Base-by-base conservation (phyloP, 2,888 invertebrate species). In the Torymus tubicola region DNA sequence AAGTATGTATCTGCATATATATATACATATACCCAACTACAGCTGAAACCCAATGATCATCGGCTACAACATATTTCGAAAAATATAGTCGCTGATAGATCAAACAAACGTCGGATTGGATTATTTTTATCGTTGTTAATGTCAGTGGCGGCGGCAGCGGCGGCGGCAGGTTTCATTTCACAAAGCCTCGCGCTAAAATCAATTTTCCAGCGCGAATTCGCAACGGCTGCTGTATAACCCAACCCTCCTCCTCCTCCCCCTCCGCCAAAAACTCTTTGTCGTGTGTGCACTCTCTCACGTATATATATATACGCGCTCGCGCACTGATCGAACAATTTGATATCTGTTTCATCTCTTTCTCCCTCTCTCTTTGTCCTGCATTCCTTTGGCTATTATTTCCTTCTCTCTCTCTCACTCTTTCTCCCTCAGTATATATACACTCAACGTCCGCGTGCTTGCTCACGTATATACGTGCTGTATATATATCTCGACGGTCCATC, bases 71-170 rank as follows among this genome's bases (percentile, higher is more conserved):
- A 78, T 71, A 72, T 72, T 67, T 68, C 73, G 80, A 76, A 82
- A 82, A 79, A 81, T 75, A 63, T 74, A 86, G 86, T 83, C 85
- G 85, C 85, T 86, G 88, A 87, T 89, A 87, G 88, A 89, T 89
- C 89, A 89, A 89, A 89, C 89, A 88, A 89, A 89, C 87, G 88
- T 88, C 84, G 87, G 86, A 89, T 89, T 87, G 87, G 86, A 89
- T 89, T 89, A 89, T 90, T 89, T 90, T 89, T 88, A 88, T 88
- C 88, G 87, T 87, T 87, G 88, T 88, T 89, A 89, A 89, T 89
- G 88, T 87, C 86, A 85, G 78, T 85, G 85, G 87, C 85, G 85
- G 42, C 42, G 8, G 78, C 85, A 85, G 87, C 85, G 85, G 87
- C 85, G 85, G 85, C 85, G 85, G 84, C 86, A 86, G 87, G 86